Conservation (phyloP, 37 sponge, comb jelly and placozoan species). For the Geodia barretti region DNA sequence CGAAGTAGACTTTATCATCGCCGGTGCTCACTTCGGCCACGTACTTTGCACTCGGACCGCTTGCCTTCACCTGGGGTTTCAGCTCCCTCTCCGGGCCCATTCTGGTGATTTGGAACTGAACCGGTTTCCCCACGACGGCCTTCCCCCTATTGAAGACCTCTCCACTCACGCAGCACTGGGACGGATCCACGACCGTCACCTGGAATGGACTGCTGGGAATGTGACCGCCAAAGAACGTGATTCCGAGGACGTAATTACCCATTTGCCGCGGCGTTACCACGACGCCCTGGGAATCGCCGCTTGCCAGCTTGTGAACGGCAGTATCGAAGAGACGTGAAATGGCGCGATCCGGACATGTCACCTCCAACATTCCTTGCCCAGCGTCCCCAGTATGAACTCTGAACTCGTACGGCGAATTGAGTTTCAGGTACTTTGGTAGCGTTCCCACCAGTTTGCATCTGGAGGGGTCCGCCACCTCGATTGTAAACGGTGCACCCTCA, state of each 20-base stretch:
- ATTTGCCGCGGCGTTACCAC: conserved; percentile 42
- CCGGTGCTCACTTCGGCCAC: conserved; percentile 5
- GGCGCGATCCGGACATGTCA: conserved; percentile 31
- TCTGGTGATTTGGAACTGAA: conserved; percentile 37
- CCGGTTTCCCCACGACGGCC: conserved; percentile 47
- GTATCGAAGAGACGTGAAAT: conserved; percentile 1
- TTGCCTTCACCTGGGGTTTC: conserved; percentile 54
- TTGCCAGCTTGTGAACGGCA: background rate
- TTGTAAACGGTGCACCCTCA: conserved; percentile 60
- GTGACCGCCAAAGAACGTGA: conserved; percentile 33
- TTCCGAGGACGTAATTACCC: conserved; percentile 38
- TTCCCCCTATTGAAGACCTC: conserved; percentile 27
- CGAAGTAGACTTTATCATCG: conserved; percentile 28
- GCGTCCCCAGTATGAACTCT: conserved; percentile 54
- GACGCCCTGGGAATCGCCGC: conserved; percentile 1
- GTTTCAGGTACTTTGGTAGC: conserved; percentile 40
- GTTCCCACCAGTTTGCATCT: conserved; percentile 27
- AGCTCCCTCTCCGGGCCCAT: background rate
- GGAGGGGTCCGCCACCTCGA: conserved; percentile 61
- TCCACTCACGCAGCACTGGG: conserved; percentile 44
- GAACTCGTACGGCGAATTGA: conserved; percentile 50
- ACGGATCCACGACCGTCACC: conserved; percentile 46
- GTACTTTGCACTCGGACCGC: conserved; percentile 56
- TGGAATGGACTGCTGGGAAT: conserved; percentile 61
- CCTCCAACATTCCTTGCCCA: conserved; percentile 36